A percentile compares a stretch with the other conserved stretches of the same genome.
These are phyloP conservation scores for Alectura lathami DNA, from an alignment of 2,113 vertebrate genomes.

Conservation along the genomic window DNA sequence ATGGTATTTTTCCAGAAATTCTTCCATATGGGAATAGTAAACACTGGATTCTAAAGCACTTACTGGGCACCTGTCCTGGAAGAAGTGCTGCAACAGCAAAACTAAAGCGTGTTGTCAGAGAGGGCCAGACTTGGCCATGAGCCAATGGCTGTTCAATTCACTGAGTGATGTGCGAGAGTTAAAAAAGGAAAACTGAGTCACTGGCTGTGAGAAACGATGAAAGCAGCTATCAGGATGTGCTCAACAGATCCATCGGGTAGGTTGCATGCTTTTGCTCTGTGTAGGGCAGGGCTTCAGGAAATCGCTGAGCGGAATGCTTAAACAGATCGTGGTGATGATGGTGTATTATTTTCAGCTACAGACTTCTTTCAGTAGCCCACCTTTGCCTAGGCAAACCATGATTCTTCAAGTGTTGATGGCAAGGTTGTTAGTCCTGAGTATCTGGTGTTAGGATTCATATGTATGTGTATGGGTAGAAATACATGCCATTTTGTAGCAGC, in stretches of 20 bases:
- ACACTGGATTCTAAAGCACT: conserved; percentile 32
- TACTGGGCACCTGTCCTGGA: conserved; percentile 39
- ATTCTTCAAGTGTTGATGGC: neutral
- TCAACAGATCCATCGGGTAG: neutral
- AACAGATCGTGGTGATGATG: neutral
- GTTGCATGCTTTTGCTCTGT: neutral
- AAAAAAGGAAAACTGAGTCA: conserved; percentile 35
- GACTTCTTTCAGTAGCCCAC: neutral
- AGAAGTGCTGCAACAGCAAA: conserved; percentile 53
- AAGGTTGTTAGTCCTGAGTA: neutral
- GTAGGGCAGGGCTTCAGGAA: neutral
- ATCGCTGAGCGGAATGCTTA: neutral
- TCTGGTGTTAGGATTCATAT: neutral
- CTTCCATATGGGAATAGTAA: neutral
- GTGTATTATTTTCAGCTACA: neutral
- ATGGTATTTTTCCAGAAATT: conserved; percentile 29
- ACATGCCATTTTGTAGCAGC: neutral
- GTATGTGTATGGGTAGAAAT: neutral
- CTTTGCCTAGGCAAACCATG: neutral
- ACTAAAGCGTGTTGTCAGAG: conserved; percentile 23
- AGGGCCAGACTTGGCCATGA: conserved; percentile 30
- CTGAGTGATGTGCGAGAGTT: neutral
- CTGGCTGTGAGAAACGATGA: neutral
- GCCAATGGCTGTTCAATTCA: conserved; percentile 28
- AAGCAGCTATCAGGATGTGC: neutral